phyloP scores from a whole-genome alignment of 2,113 vertebrate species.

The Phoenicopterus ruber region DNA sequence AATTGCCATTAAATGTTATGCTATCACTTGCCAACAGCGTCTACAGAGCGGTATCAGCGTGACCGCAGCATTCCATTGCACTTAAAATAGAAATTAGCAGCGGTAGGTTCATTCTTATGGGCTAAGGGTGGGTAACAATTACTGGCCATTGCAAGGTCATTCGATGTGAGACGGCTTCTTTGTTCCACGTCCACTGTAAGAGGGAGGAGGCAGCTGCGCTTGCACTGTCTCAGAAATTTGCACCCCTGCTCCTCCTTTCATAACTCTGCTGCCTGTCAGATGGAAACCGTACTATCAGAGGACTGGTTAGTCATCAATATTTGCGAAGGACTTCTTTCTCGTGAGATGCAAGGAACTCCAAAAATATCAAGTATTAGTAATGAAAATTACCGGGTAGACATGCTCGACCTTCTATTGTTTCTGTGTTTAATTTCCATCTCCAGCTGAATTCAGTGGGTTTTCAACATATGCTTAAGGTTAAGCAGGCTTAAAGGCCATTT shows the following conservation, averaged over 20 bases:
- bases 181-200: not conserved
- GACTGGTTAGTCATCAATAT: not conserved
- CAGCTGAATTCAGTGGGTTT: not conserved
- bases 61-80: not conserved
- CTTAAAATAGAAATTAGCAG: slow-evolving; percentile 37
- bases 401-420: not conserved
- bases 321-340: not conserved
- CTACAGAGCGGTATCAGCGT: not conserved
- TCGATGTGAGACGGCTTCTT: not conserved
- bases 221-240: not conserved
- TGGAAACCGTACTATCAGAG: not conserved
- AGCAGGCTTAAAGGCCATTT: not conserved
- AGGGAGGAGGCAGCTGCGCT: not conserved
- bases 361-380: not conserved
- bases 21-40: not conserved
- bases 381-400: not conserved
- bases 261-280: not conserved
- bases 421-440: not conserved
- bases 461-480: slow-evolving; percentile 17
- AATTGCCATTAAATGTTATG: not conserved
- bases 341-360: not conserved
- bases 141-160: not conserved
- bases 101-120: not conserved
- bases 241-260: rapidly evolving
- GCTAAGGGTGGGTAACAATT: not conserved